Percentiles rank a stretch among this genome's conserved stretches.
Evolutionary conservation across 2,113 vertebrate species (phyloP).

Genomic region (Sminthopsis crassicaudata): DNA sequence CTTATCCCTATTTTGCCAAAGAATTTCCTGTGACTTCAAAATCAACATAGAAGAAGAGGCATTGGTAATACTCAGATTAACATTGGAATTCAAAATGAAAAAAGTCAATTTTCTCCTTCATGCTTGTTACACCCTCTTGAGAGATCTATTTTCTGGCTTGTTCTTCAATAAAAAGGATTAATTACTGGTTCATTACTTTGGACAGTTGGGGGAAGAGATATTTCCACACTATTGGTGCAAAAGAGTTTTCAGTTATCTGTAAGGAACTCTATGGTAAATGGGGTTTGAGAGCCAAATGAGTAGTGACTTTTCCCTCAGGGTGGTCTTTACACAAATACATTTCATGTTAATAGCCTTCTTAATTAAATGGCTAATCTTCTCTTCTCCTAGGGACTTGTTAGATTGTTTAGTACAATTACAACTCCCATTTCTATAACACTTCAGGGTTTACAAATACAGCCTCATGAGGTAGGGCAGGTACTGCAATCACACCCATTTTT

Average conservation of each 20-base stretch:
- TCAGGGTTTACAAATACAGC: slow-evolving; percentile 11
- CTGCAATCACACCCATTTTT: background rate
- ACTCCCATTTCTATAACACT: background rate
- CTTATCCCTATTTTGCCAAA: background rate
- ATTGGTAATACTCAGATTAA: background rate
- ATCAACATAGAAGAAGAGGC: background rate
- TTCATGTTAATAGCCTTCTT: slow-evolving; percentile 80
- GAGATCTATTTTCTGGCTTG: background rate
- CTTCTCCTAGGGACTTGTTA: slow-evolving; percentile 64
- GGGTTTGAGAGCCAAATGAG: slow-evolving; percentile 8
- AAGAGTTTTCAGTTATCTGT: slow-evolving; percentile 55
- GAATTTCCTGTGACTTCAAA: background rate
- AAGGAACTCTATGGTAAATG: slow-evolving; percentile 5
- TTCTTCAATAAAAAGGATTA: background rate
- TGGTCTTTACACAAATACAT: slow-evolving; percentile 76
- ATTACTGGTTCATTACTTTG: background rate
- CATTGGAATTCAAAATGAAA: background rate
- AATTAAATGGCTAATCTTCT: slow-evolving; percentile 75
- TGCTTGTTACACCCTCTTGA: background rate
- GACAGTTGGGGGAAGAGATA: background rate
- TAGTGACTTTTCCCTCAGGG: background rate
- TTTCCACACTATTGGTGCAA: background rate
- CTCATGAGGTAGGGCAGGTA: background rate
- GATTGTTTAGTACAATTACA: background rate
- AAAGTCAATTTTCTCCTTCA: slow-evolving; percentile 5